phyloP scores from a whole-genome alignment of 2,888 invertebrate species.

The Griposia aprilina region DNA sequence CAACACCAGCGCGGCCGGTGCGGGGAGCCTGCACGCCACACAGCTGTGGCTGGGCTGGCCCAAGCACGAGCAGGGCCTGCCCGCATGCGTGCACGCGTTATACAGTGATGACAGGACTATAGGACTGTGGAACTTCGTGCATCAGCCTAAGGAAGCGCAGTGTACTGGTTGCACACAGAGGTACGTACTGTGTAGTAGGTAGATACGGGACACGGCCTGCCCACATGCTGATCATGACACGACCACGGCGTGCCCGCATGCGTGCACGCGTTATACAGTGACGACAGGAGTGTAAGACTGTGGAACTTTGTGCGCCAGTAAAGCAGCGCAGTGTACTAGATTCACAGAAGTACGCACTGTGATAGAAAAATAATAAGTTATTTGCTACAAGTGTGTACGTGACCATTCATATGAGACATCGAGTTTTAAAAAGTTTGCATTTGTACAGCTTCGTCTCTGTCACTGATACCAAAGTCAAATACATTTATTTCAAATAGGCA shows the following conservation, averaged over 20 bases:
- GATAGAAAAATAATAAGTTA: neutral
- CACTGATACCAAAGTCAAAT: neutral
- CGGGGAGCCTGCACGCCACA: slow-evolving; percentile 77
- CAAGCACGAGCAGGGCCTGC: slow-evolving; percentile 84
- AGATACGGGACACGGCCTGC: neutral
- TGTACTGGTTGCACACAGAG: slow-evolving; percentile 95
- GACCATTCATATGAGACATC: neutral
- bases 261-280: slow-evolving; percentile 94
- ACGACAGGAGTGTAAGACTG: slow-evolving; percentile 95
- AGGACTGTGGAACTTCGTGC: slow-evolving; percentile 97
- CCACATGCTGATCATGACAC: slow-evolving; percentile 64
- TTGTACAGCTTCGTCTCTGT: neutral
- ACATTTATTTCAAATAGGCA: too few species aligned
- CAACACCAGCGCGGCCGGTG: slow-evolving; percentile 74
- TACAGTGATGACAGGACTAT: slow-evolving; percentile 94
- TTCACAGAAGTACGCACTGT: slow-evolving; percentile 92
- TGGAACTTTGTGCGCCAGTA: slow-evolving; percentile 95
- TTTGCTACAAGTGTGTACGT: neutral
- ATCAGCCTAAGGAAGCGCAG: slow-evolving; percentile 91
- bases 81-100: slow-evolving; percentile 96
- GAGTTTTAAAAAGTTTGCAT: neutral
- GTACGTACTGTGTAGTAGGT: slow-evolving; percentile 70
- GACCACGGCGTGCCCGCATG: slow-evolving; percentile 93
- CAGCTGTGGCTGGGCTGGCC: slow-evolving; percentile 82
- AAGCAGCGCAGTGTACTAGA: slow-evolving; percentile 93